A percentile compares a stretch with the other conserved stretches of the same genome.
phyloP scores from a whole-genome alignment of 2,888 invertebrate species.

The Drosophila mayaguana region DNA sequence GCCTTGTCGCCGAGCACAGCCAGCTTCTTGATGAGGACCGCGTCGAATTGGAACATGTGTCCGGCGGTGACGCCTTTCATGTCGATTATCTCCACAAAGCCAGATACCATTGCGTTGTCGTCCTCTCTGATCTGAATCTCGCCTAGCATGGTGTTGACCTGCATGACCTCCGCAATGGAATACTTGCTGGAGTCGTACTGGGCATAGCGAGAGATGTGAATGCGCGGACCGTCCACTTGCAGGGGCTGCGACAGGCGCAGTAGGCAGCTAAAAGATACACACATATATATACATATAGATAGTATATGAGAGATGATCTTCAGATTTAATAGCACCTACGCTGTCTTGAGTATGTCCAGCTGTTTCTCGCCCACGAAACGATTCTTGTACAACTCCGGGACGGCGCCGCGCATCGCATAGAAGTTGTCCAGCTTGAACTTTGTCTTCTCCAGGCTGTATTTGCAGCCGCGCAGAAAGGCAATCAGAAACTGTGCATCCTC shows the following conservation, averaged over 20 bases:
- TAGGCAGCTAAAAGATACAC: conserved; percentile 63
- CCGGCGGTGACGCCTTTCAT: conserved; percentile 86
- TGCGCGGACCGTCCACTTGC: conserved; percentile 86
- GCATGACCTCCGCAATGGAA: conserved; percentile 86
- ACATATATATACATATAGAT: no score
- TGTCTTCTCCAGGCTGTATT: conserved; percentile 86
- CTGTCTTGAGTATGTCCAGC: conserved; percentile 79
- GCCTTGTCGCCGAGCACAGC: conserved; percentile 87
- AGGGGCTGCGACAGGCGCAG: conserved; percentile 82
- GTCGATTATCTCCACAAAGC: conserved; percentile 87
- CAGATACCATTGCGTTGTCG: conserved; percentile 87
- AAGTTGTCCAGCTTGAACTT: conserved; percentile 87
- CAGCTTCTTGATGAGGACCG: conserved; percentile 87
- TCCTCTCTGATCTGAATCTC: conserved; percentile 88
- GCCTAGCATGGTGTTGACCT: conserved; percentile 87
- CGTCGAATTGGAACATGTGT: conserved; percentile 87
- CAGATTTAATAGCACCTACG: conserved; percentile 61
- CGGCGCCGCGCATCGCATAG: conserved; percentile 86
- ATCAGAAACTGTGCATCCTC: conserved; percentile 86
- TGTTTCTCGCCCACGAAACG: conserved; percentile 81
- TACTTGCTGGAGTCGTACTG: conserved; percentile 86
- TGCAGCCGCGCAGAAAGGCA: conserved; percentile 86
- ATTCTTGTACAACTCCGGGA: conserved; percentile 87
- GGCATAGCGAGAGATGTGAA: conserved; percentile 86
- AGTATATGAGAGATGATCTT: background rate